Percentiles rank a stretch among this genome's conserved stretches.
Conservation (phyloP, 2,888 invertebrate genomes). For the Yponomeuta evonymella region DNA sequence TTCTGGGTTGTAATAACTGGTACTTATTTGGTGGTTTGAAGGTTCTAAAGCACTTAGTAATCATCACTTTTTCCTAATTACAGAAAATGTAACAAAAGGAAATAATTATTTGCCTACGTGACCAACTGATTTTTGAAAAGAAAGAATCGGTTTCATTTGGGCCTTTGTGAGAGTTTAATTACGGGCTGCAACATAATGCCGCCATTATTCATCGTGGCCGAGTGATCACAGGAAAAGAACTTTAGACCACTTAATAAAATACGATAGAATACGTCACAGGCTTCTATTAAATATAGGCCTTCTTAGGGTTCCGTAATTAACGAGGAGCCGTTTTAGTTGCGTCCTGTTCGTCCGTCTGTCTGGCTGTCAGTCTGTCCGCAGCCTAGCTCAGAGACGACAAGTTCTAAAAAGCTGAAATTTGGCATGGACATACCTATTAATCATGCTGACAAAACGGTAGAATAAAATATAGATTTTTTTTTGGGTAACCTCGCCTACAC, state of each 20-base stretch:
- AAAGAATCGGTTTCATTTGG: background rate
- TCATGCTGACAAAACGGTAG: too few species aligned
- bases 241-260: background rate
- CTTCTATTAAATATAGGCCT: background rate
- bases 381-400: too few species aligned
- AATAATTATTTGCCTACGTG: background rate
- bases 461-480: too few species aligned
- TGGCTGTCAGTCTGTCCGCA: too few species aligned
- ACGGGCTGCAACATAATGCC: background rate
- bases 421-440: too few species aligned
- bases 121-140: background rate
- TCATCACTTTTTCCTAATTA: too few species aligned
- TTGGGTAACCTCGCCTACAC: too few species aligned
- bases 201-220: background rate
- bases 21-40: background rate
- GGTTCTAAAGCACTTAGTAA: background rate
- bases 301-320: background rate
- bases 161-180: background rate
- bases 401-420: too few species aligned
- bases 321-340: too few species aligned
- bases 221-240: background rate
- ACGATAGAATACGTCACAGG: background rate
- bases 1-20: background rate
- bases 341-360: too few species aligned
- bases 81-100: background rate